A percentile compares a stretch with the other conserved stretches of the same genome.
Conservation (phyloP, 2,113 vertebrate genomes). For the Epinephelus cyanopodus region DNA sequence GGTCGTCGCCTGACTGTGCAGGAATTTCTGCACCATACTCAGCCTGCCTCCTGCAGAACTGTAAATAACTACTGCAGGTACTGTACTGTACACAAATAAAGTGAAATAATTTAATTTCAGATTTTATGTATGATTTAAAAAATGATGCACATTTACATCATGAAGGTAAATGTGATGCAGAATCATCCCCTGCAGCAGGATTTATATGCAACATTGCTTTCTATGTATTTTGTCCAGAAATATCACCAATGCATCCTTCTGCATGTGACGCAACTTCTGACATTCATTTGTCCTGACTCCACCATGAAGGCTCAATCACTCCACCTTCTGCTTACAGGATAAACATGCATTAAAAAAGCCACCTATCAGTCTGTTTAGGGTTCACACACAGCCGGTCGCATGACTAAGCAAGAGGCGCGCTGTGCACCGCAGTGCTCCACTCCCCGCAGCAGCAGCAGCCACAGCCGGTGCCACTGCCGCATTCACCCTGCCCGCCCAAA, state of each 20-base stretch:
- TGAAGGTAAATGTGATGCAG: slow-evolving; percentile 5
- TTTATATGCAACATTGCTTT: not conserved
- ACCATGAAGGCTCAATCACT: slow-evolving; percentile 3
- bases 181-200: slow-evolving; percentile 13
- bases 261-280: slow-evolving; percentile 49
- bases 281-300: slow-evolving; percentile 49
- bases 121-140: not conserved
- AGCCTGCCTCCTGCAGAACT: not conserved
- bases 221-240: not conserved
- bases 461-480: slow-evolving; percentile 73
- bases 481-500: slow-evolving; percentile 71
- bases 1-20: slow-evolving; percentile 9
- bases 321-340: not conserved
- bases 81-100: not conserved
- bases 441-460: slow-evolving; percentile 8
- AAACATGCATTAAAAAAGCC: slow-evolving; percentile 9
- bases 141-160: not conserved
- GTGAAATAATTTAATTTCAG: not conserved
- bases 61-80: not conserved
- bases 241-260: not conserved
- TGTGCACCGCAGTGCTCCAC: slow-evolving; percentile 68
- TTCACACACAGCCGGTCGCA: slow-evolving; percentile 28
- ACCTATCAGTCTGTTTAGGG: not conserved
- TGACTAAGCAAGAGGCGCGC: slow-evolving; percentile 76
- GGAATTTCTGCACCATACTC: not conserved